Conservation (phyloP, 2,888 invertebrate genomes). For the Drosophila imparisetae region DNA sequence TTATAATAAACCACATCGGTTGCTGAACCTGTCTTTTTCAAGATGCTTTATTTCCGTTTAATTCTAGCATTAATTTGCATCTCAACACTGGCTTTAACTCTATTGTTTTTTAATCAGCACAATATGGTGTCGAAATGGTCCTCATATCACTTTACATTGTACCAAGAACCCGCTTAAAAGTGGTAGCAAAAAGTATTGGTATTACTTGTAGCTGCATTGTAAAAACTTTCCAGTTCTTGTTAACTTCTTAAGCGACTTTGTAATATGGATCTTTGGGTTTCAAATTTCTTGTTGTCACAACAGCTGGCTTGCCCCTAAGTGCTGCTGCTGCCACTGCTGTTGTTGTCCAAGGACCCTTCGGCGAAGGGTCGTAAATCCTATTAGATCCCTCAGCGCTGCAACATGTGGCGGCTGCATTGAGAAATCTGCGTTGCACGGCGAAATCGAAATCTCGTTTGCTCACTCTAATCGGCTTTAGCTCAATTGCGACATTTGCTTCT, state of each 20-base stretch:
- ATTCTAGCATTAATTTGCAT: neutral
- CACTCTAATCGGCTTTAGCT: conserved; percentile 64
- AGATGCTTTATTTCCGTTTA: neutral
- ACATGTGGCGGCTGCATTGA: conserved; percentile 59
- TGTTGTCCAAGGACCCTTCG: conserved; percentile 27
- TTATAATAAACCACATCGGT: neutral
- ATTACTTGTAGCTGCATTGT: conserved; percentile 25
- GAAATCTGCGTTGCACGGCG: conserved; percentile 11
- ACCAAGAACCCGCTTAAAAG: conserved; percentile 38
- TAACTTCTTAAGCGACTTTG: conserved; percentile 60
- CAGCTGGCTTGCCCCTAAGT: conserved; percentile 58
- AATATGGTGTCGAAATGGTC: conserved; percentile 14
- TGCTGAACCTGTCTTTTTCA: neutral
- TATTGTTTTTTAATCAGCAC: conserved; percentile 2
- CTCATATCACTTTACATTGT: conserved; percentile 33
- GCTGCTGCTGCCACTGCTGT: conserved; percentile 10
- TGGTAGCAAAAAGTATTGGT: conserved; percentile 31
- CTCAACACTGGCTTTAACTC: neutral
- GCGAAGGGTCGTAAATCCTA: conserved; percentile 71
- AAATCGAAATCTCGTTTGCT: conserved; percentile 26
- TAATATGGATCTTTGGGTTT: conserved; percentile 37
- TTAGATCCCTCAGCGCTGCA: conserved; percentile 62
- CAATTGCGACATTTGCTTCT: conserved; percentile 61
- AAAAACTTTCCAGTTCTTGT: conserved; percentile 41
- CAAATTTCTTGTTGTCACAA: conserved; percentile 74